A percentile compares a stretch with the other conserved stretches of the same genome.
These are phyloP conservation scores for Platycheirus rosarum DNA, from an alignment of 2,888 invertebrate genomes.

Conservation along the genomic window DNA sequence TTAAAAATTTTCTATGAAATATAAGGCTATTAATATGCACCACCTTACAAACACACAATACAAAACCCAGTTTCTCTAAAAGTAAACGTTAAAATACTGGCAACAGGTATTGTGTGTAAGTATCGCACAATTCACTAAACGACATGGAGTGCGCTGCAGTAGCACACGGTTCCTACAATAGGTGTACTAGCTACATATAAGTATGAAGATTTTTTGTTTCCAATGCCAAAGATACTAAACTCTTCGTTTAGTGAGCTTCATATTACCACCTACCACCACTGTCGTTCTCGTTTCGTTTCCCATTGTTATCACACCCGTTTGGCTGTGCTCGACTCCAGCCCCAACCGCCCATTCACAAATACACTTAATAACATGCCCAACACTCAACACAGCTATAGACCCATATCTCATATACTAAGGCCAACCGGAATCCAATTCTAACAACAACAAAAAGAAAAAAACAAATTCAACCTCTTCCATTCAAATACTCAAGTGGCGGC, in stretches of 20 bases:
- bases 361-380: conserved; percentile 7
- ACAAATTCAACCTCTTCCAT: neutral
- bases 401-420: neutral
- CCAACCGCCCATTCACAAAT: conserved; percentile 28
- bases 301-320: too few relatives aligned
- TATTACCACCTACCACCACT: conserved; percentile 1
- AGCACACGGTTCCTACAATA: too few relatives aligned
- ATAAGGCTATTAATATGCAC: too few relatives aligned
- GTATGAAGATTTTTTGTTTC: conserved; percentile 34
- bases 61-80: too few relatives aligned
- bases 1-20: too few relatives aligned
- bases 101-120: too few relatives aligned
- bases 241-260: conserved; percentile 19
- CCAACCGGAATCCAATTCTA: conserved; percentile 29
- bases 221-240: conserved; percentile 64
- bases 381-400: conserved; percentile 11
- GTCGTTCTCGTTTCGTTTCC: too few relatives aligned
- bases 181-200: too few relatives aligned
- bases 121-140: too few relatives aligned
- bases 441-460: conserved; percentile 3
- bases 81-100: too few relatives aligned
- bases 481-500: neutral
- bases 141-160: too few relatives aligned
- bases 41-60: too few relatives aligned
- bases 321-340: conserved; percentile 37